Evolutionary conservation across 2,797 vertebrate species (phyloP), one percentile per base, ranked within the genome.

Genomic region (Huso huso): DNA sequence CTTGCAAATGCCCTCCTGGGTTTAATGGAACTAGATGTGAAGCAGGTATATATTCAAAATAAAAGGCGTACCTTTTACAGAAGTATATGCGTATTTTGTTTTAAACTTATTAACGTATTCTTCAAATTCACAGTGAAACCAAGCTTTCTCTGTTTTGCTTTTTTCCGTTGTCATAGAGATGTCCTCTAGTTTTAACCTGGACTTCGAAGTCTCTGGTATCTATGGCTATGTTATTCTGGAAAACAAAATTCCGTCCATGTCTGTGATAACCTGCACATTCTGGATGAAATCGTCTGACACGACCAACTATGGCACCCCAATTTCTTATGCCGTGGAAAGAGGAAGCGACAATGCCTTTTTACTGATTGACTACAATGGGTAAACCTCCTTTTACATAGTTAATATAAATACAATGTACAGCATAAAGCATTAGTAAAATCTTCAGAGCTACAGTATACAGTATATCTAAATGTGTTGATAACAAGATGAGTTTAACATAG

Each of bases 11-110:
- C 88, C 92, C 76, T 66, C 96, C 96, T 79, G 95, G 95, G 90
- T 99, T 96, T 91, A 96, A 95, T 81, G 96, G 96, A 91, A 95
- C 83, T 89, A 95, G 92, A 87, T 99, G 96, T 97, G 96, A 99
- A 93, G 98, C 94, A 98, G 96, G 96, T 99, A 92, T 87, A 76
- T 68, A 78, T 69, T 61, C 69, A 66, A 70, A 62, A 66, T 58
- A 37, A 37, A 37, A 37, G 4, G 37, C 37, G 5, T 37, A 37
- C 37, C 37, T 37, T 37, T 37, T 37, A 37, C 4, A 37, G 37
- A 37, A 37, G 4, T 37, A 37, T 37, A 37, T 37, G 37, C 5
- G 37, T 37, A 37, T 37, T 37, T 37, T 37, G 37, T 37, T 37
- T 37, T 37, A 37, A 37, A 37, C 37, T 4, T 37, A 37, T 37